Base-by-base conservation (phyloP, 2,888 invertebrate species). In the Perithous albicinctus region DNA sequence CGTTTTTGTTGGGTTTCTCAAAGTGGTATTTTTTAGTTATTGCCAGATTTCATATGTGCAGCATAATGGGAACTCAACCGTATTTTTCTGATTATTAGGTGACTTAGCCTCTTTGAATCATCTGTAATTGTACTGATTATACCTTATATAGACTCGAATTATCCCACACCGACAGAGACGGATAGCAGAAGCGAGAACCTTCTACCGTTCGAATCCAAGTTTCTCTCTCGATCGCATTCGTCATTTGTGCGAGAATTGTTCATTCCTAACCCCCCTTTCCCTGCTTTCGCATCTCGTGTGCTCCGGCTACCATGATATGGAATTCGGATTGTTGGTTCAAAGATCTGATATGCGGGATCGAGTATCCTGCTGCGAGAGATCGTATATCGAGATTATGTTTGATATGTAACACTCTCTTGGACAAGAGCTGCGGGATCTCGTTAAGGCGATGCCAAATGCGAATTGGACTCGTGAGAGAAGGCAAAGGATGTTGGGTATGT, bases 101-200 rank as follows among this genome's bases (percentile, higher is more conserved):
- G n/a, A n/a, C n/a, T n/a, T n/a, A n/a, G n/a, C n/a, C n/a, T n/a
- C n/a, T n/a, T n/a, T n/a, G n/a, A n/a, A n/a, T n/a, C n/a, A n/a
- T n/a, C n/a, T n/a, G n/a, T n/a, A n/a, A n/a, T n/a, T n/a, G n/a
- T n/a, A n/a, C n/a, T n/a, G n/a, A n/a, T n/a, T n/a, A n/a, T n/a
- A n/a, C n/a, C n/a, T n/a, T n/a, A n/a, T n/a, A n/a, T 48, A 32
- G 64, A 74, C 69, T 74, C 64, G 64, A 74, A 81, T 81, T 74
- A 64, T 74, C 48, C 54, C 74, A 74, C 56, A 70, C 64, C 48
- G 56, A 46, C 29, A 56, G 41, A 43, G 41, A 61, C 51, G 63
- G 26, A 48, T 32, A 66, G 35, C 51, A 12, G 48, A 15, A 43
- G 46, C 10, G 29, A 46, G 0, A 56, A 56, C 26, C 54, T 26